Evolutionary conservation across 2,797 vertebrate species (phyloP).

Genomic region (Falco novaeseelandiae): DNA sequence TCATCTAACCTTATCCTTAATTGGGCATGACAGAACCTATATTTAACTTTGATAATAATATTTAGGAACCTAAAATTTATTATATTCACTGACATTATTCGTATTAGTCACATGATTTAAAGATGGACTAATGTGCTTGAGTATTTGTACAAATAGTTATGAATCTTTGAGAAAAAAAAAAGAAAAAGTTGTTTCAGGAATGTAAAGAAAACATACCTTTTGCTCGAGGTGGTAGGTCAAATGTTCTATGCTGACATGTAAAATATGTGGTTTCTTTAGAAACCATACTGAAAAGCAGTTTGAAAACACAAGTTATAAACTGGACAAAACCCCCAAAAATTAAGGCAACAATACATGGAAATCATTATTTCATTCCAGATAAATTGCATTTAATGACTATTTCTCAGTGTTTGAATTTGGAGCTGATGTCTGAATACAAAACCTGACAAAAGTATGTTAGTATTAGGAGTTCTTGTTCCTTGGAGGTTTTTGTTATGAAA

Average conservation of each 20-base stretch:
- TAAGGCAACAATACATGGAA: background rate
- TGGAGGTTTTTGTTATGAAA: slow-evolving; percentile 29
- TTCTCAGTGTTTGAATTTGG: background rate
- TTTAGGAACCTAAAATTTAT: background rate
- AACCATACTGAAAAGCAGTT: background rate
- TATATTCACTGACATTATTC: background rate
- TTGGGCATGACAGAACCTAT: background rate
- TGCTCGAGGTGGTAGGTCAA: background rate
- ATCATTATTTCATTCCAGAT: background rate
- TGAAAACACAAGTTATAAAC: background rate
- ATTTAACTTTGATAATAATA: background rate
- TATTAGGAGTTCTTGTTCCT: slow-evolving; percentile 17
- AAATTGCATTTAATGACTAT: background rate
- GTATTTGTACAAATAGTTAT: background rate
- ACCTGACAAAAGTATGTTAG: background rate
- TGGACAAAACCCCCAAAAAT: background rate
- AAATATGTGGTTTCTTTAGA: background rate
- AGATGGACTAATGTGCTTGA: rapidly evolving
- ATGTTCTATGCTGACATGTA: background rate
- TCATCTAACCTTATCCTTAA: background rate
- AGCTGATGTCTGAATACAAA: background rate
- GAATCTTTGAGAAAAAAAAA: rapidly evolving
- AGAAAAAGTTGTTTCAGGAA: background rate
- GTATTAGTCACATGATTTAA: background rate
- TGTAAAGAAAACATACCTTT: background rate